phyloP scores from a whole-genome alignment of 2,797 vertebrate genomes.

The Carcharodon carcharias region DNA sequence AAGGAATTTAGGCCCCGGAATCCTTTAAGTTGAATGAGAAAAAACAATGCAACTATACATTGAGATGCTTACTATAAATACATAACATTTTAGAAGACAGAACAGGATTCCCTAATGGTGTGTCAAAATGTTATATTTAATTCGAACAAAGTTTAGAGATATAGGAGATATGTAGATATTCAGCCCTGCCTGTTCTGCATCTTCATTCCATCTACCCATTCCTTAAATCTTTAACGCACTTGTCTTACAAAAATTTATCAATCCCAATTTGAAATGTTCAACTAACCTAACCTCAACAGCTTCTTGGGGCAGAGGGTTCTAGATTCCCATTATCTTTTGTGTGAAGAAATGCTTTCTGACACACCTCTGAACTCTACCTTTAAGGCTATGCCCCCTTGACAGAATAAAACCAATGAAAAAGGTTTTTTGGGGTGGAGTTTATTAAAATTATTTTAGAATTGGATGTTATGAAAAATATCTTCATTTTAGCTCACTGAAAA shows the following conservation, averaged over 20 bases:
- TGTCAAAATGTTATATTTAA: background rate
- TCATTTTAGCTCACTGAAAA: background rate
- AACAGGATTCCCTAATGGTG: background rate
- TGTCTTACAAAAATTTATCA: too few relatives aligned
- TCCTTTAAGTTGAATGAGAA: background rate
- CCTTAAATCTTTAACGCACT: too few relatives aligned
- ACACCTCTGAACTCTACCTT: too few relatives aligned
- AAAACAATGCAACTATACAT: background rate
- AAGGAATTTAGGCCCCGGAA: background rate
- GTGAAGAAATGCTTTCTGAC: too few relatives aligned
- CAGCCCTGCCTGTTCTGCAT: too few relatives aligned
- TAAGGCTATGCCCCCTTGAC: too few relatives aligned
- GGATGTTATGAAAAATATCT: background rate
- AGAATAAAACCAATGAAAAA: background rate
- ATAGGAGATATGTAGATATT: too few relatives aligned
- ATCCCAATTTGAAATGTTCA: too few relatives aligned
- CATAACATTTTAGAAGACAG: background rate
- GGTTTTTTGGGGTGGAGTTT: background rate
- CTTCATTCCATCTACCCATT: too few relatives aligned
- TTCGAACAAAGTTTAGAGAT: background rate
- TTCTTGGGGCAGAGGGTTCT: too few relatives aligned
- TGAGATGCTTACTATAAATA: background rate
- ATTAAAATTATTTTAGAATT: background rate
- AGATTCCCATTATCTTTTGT: too few relatives aligned
- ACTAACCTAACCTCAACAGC: too few relatives aligned